Evolutionary conservation across 2,113 vertebrate genomes (phyloP).

Genomic region (Paracanthobrama guichenoti): DNA sequence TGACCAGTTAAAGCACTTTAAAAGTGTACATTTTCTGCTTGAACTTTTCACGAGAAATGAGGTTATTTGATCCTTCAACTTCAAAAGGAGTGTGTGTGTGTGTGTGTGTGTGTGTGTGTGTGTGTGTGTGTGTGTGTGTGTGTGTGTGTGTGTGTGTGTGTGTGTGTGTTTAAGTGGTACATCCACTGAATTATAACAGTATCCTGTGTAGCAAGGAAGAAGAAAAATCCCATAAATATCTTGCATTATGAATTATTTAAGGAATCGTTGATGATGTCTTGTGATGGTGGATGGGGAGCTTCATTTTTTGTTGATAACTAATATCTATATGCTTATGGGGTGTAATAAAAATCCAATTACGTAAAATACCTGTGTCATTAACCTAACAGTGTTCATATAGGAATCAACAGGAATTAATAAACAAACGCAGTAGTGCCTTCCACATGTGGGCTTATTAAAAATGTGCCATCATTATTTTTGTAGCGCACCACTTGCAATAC

Average conservation of each 20-base stretch:
- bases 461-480: constrained; percentile 74
- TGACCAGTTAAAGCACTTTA: constrained; percentile 55
- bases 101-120: constrained; percentile 20
- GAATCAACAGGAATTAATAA: constrained; percentile 78
- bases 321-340: constrained; percentile 76
- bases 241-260: constrained; percentile 73
- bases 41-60: constrained; percentile 52
- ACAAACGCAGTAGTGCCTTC: constrained; percentile 73
- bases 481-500: constrained; percentile 17
- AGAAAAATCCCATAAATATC: constrained; percentile 66
- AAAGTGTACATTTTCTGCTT: constrained; percentile 50
- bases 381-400: constrained; percentile 81
- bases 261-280: constrained; percentile 76
- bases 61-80: constrained; percentile 29
- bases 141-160: constrained; percentile 13
- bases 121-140: constrained; percentile 31
- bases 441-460: constrained; percentile 74
- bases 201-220: constrained; percentile 58
- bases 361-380: constrained; percentile 83
- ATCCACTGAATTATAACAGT: constrained; percentile 62
- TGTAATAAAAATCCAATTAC: constrained; percentile 85
- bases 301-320: constrained; percentile 79
- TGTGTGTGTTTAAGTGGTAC: not conserved
- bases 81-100: constrained; percentile 19
- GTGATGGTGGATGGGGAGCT: constrained; percentile 71